Evolutionary conservation across 2,113 vertebrate genomes (phyloP).

Genomic region (Alectura lathami): DNA sequence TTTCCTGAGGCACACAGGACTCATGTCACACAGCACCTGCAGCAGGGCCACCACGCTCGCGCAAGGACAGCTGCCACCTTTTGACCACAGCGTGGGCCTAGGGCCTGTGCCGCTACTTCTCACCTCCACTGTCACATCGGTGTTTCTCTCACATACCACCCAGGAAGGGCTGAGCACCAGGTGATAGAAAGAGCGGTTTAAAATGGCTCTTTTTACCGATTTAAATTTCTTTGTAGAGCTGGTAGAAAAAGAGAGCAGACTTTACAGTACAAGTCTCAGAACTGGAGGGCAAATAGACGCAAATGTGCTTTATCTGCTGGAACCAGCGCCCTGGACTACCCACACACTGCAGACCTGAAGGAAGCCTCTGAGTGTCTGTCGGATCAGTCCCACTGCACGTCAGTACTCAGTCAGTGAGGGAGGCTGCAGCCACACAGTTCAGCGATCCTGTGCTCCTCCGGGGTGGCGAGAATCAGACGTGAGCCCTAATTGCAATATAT

Average conservation of each 20-base stretch:
- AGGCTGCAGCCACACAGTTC: constrained; percentile 5
- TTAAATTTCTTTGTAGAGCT: background rate
- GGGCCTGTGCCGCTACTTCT: background rate
- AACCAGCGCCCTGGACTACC: background rate
- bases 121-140: background rate
- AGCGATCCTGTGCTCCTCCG: background rate
- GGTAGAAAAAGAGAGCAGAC: constrained; percentile 8
- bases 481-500: constrained; percentile 43
- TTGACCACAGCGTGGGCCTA: background rate
- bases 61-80: background rate
- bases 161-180: constrained; percentile 29
- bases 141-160: background rate
- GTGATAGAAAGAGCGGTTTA: background rate
- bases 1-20: constrained; percentile 41
- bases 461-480: background rate
- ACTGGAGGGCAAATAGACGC: background rate
- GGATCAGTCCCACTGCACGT: background rate
- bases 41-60: background rate
- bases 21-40: background rate
- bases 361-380: background rate
- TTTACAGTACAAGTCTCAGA: background rate
- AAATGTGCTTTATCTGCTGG: constrained; percentile 24
- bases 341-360: background rate
- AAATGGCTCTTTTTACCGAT: background rate
- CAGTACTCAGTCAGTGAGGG: background rate